These are phyloP conservation scores for Melinaea menophilus DNA, from an alignment of 2,888 invertebrate genomes.

Conservation along the genomic window DNA sequence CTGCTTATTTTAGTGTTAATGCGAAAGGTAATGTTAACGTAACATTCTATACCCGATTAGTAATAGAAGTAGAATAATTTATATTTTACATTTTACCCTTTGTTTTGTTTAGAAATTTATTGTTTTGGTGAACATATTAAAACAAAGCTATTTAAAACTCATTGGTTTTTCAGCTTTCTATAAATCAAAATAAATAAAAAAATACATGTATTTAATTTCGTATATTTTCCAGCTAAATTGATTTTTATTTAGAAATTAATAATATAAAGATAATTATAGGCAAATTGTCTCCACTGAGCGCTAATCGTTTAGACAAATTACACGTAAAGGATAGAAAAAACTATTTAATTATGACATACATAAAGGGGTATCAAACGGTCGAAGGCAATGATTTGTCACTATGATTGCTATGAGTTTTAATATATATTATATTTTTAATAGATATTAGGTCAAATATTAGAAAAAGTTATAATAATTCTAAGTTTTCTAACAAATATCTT, in stretches of 20 bases:
- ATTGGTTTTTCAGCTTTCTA: no score
- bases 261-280: slow-evolving; percentile 36
- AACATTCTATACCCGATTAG: no score
- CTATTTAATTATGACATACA: slow-evolving; percentile 48
- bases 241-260: background rate
- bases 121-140: slow-evolving; percentile 61
- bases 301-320: slow-evolving; percentile 51
- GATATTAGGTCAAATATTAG: no score
- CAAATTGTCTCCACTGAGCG: slow-evolving; percentile 40
- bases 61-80: no score
- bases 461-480: no score
- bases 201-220: no score
- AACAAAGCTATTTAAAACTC: slow-evolving; percentile 44
- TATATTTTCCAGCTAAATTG: no score
- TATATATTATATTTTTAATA: no score
- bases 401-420: slow-evolving; percentile 46
- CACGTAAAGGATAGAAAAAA: slow-evolving; percentile 43
- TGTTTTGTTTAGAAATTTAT: slow-evolving; percentile 40
- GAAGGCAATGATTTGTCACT: slow-evolving; percentile 53
- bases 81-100: no score
- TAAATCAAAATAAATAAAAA: no score
- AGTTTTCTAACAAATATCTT: no score
- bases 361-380: slow-evolving; percentile 51
- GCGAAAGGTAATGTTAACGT: slow-evolving; percentile 44
- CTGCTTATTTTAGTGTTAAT: slow-evolving; percentile 50